A percentile compares a stretch with the other conserved stretches of the same genome.
phyloP scores from a whole-genome alignment of 1,140 invertebrate genomes.

The Drepana arcuata region DNA sequence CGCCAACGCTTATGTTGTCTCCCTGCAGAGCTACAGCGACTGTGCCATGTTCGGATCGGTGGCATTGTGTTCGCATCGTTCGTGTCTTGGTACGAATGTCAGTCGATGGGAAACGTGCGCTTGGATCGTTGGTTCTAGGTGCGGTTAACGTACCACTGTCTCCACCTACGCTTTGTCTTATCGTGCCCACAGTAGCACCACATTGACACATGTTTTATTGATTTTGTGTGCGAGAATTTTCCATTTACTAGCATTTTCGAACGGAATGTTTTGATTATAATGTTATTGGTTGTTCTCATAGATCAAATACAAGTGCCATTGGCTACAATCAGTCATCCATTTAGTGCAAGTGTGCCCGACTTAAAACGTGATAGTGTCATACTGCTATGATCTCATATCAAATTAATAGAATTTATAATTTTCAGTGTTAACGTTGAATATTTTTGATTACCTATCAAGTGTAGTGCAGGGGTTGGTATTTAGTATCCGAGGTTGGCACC shows the following conservation, averaged over 20 bases:
- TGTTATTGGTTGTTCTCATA: slow-evolving; percentile 33
- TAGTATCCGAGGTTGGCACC: slow-evolving; percentile 34
- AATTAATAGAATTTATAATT: slow-evolving; percentile 18
- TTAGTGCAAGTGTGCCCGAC: slow-evolving; percentile 44
- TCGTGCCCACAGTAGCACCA: slow-evolving; percentile 13
- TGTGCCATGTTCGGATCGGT: too few relatives aligned
- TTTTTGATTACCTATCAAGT: slow-evolving; percentile 4
- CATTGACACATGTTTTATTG: slow-evolving; percentile 30
- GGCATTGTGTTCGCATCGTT: too few relatives aligned
- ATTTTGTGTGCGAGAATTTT: slow-evolving; percentile 41
- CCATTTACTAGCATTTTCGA: slow-evolving; percentile 27
- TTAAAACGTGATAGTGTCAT: slow-evolving; percentile 26
- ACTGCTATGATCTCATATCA: slow-evolving; percentile 9
- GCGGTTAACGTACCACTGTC: slow-evolving; percentile 20
- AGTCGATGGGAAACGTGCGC: slow-evolving; percentile 24
- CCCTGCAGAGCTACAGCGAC: too few relatives aligned
- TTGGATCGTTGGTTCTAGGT: slow-evolving; percentile 19
- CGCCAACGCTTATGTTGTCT: too few relatives aligned
- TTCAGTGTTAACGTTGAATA: slow-evolving; percentile 10
- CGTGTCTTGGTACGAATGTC: slow-evolving; percentile 10
- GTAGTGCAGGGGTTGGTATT: slow-evolving; percentile 17
- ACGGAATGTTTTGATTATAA: slow-evolving; percentile 33
- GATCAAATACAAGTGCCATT: slow-evolving; percentile 49
- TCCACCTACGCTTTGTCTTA: slow-evolving; percentile 31
- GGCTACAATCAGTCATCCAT: slow-evolving; percentile 51